These are phyloP conservation scores for Hartigia nigra DNA, from an alignment of 2,888 invertebrate genomes.

Conservation along the genomic window DNA sequence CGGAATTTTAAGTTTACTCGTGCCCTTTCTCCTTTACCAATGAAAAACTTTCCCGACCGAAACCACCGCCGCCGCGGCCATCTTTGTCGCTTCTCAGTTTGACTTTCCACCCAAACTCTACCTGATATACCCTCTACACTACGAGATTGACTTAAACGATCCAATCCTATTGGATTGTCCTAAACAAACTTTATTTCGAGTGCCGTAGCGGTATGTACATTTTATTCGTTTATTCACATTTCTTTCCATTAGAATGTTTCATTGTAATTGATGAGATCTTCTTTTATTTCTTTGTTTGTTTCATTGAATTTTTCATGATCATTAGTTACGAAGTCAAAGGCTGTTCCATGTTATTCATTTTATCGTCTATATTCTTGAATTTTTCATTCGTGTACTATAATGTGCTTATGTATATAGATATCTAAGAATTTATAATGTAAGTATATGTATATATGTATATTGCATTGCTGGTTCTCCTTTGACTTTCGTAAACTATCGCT, in stretches of 20 bases:
- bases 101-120: not conserved
- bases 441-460: not conserved
- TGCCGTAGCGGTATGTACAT: not conserved
- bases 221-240: not conserved
- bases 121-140: not conserved
- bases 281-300: too few relatives aligned
- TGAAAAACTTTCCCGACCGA: conserved; percentile 6
- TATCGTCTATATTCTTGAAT: too few relatives aligned
- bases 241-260: not conserved
- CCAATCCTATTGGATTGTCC: not conserved
- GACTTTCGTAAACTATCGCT: not conserved
- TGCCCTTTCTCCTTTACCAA: conserved; percentile 3
- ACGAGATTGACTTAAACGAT: not conserved
- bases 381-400: too few relatives aligned
- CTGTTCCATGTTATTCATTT: too few relatives aligned
- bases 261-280: not conserved
- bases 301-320: not conserved
- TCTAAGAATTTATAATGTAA: not conserved
- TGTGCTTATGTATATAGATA: not conserved
- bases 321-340: not conserved
- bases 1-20: conserved; percentile 40
- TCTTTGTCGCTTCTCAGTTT: not conserved
- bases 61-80: not conserved
- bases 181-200: not conserved
- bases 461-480: not conserved